Evolutionary conservation across 1,140 invertebrate species (phyloP).

Genomic region (Monomorium pharaonis): DNA sequence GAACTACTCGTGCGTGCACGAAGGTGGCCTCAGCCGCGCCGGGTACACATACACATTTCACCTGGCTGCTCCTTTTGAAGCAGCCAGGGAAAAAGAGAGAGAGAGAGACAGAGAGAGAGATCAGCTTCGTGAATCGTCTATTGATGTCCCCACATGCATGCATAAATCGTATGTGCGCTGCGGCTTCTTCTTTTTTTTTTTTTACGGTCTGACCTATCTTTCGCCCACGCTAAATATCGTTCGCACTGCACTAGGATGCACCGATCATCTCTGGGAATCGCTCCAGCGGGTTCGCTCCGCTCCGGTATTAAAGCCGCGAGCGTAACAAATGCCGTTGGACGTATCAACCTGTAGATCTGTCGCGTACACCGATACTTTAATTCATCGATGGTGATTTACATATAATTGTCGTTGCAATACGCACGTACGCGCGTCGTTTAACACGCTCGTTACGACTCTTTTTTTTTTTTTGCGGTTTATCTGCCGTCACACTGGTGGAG

Average conservation of each 20-base stretch:
- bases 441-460: background rate
- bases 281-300: background rate
- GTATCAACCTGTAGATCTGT: background rate
- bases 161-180: conserved; percentile 10
- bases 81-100: conserved; percentile 57
- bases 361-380: too few relatives aligned
- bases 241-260: conserved; percentile 17
- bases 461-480: background rate
- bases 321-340: background rate
- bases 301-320: background rate
- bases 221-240: conserved; percentile 33
- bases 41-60: conserved; percentile 53
- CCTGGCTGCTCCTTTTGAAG: conserved; percentile 74
- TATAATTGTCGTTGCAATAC: too few relatives aligned
- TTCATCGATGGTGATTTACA: too few relatives aligned
- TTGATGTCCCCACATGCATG: conserved; percentile 26
- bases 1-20: conserved; percentile 76
- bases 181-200: too few relatives aligned
- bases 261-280: conserved; percentile 12
- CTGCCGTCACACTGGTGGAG: too few relatives aligned
- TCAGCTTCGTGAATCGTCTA: background rate
- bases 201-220: conserved; percentile 71
- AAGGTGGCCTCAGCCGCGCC: conserved; percentile 73
- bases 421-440: background rate
- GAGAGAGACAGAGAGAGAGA: background rate